Evolutionary conservation across 2,888 invertebrate genomes (phyloP), one percentile per base, ranked within the genome.

Genomic region (Phaonia tiefii): DNA sequence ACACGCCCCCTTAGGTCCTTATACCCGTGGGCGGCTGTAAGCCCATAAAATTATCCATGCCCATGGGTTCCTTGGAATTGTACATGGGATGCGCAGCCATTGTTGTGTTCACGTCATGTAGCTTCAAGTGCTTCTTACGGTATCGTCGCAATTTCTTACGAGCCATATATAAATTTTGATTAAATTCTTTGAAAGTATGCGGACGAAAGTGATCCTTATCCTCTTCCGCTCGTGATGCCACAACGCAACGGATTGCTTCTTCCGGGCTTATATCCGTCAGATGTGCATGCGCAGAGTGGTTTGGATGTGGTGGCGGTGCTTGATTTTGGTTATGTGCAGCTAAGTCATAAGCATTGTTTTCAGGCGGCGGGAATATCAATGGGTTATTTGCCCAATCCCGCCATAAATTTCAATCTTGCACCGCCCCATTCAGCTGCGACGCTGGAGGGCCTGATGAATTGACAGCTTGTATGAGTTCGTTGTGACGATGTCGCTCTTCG

Each of bases 341-440:
- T 42, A 81, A 56, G 17, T 77, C 83, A 42, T 49, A 77, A 42
- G 72, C 80, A 70, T 79, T 82, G 13, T 70, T 73, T n/a, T 75
- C 78, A 20, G 78, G 86, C 86, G 87, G 87, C 87, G 90, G 90
- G 87, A 90, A 90, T 85, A 90, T 88, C 87, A 91, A 89, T 87
- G 90, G 90, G 89, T 90, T 91, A 79, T 89, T 86, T 77, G 89
- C 90, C 90, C 90, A 90, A 88, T 90, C 91, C 88, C 89, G 90
- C 91, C 91, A 90, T 86, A 91, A 89, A 83, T 91, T 90, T 91
- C 94, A 96, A 92, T 96, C 96, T 91, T 96, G 95, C 85, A 83
- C 84, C 11, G 84, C 83, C 13, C 95, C 95, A 90, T 96, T 96
- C 90, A 95, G 95, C 86, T 95, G 95, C 22, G 84, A 76, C 76